A percentile compares a stretch with the other conserved stretches of the same genome.
These are phyloP conservation scores for Ficedula albicollis DNA, from an alignment of 2,797 vertebrate species.

Conservation along the genomic window DNA sequence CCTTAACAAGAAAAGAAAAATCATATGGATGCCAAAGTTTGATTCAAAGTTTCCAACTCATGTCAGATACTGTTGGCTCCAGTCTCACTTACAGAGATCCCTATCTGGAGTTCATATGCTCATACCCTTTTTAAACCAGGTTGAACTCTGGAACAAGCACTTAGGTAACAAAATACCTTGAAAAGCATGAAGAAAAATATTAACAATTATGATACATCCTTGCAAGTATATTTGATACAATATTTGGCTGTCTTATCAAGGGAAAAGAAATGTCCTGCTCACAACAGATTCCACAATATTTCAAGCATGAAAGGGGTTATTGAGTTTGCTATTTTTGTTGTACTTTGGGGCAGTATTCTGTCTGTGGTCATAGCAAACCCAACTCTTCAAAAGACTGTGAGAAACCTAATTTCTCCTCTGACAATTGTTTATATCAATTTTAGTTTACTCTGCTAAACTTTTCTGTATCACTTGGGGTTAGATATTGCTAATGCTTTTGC, in stretches of 20 bases:
- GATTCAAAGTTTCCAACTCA: background rate
- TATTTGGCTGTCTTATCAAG: conserved; percentile 28
- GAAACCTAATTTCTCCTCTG: conserved; percentile 50
- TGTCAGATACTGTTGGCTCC: background rate
- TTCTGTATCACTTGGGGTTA: background rate
- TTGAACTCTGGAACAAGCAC: background rate
- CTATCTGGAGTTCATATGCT: background rate
- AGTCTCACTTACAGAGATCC: background rate
- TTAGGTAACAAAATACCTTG: background rate
- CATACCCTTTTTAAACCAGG: background rate
- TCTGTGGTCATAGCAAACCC: conserved; percentile 29
- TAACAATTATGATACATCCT: background rate
- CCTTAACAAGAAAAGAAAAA: background rate
- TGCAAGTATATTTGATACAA: conserved; percentile 18
- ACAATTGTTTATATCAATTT: conserved; percentile 52
- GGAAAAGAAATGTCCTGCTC: conserved; percentile 27
- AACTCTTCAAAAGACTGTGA: conserved; percentile 55
- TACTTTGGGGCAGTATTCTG: conserved; percentile 9
- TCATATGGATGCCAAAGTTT: background rate
- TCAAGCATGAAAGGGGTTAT: background rate
- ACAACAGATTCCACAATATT: conserved; percentile 23
- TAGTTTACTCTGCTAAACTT: conserved; percentile 47
- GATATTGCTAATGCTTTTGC: background rate
- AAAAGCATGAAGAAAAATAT: conserved; percentile 34
- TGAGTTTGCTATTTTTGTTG: background rate